Evolutionary conservation across 2,113 vertebrate genomes (phyloP), one percentile per base, ranked within the genome.

Genomic region (Chamaea fasciata): DNA sequence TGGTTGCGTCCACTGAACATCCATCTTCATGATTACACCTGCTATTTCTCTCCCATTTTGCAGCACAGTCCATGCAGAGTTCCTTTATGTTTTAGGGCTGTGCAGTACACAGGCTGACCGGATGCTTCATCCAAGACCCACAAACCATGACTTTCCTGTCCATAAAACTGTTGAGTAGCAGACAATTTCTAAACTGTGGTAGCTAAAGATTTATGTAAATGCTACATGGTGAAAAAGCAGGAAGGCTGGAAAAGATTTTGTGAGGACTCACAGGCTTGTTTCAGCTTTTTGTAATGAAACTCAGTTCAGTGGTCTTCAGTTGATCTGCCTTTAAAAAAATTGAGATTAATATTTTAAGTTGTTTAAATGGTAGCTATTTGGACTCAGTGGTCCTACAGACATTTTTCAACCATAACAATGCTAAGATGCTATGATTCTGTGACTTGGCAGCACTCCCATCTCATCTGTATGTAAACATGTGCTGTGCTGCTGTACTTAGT

Each of bases 1-100:
- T 3, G 1, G 26, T 70, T 70, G 10, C 28, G 50, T 53, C 53
- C 0, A 0, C 27, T 65, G 81, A 65, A 39, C 0, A 19, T 70
- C 67, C 67, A 27, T 63, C 59, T 77, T 53, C 2, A 0, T 59
- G 39, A 31, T 42, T 88, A 27, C 49, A 35, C 59, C 23, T 65
- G 53, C 33, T 80, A 3, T 50, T 95, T 73, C 28, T 75, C 44
- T 63, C 39, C 65, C 11, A 50, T 33, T 73, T 68, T 79, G 19
- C 39, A 42, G 1, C 22, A 24, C 1, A 35, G 27, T n/a, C 4
- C 19, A 5, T 27, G n/a, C 67, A 53, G 57, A 56, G 30, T 21
- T 81, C 10, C 33, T 62, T 6, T 1, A 4, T 50, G 9, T 46
- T 42, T n/a, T 35, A 39, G 71, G 65, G 12, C 49, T 86, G 28